These are phyloP conservation scores for Dendropsophus ebraccatus DNA, from an alignment of 2,113 vertebrate genomes.

Conservation along the genomic window DNA sequence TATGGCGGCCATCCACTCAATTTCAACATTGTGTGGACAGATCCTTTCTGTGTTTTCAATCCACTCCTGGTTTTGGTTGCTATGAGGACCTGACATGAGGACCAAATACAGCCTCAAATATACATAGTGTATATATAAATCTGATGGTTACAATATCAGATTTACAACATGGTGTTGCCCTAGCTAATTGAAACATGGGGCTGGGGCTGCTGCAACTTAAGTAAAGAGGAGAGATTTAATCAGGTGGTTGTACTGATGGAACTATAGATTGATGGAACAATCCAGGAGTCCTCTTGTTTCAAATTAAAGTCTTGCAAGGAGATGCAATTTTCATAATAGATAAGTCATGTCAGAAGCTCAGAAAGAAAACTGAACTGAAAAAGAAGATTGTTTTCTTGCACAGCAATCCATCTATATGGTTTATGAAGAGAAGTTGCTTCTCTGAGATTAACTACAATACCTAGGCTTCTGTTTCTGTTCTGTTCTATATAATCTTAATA, in stretches of 20 bases:
- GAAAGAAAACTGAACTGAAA: slow-evolving; percentile 43
- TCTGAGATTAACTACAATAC: slow-evolving; percentile 50
- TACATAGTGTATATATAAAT: too few relatives aligned
- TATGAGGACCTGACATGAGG: too few relatives aligned
- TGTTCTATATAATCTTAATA: slow-evolving; percentile 19
- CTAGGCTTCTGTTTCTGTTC: slow-evolving; percentile 18
- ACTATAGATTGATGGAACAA: slow-evolving; percentile 51
- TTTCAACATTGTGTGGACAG: too few relatives aligned
- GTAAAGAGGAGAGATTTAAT: slow-evolving; percentile 11
- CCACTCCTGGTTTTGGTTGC: too few relatives aligned
- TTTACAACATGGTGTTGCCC: not conserved
- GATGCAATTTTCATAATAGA: slow-evolving; percentile 59
- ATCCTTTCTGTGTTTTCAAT: too few relatives aligned
- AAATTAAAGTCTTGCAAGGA: slow-evolving; percentile 54
- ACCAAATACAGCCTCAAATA: too few relatives aligned
- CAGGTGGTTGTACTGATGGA: slow-evolving; percentile 10
- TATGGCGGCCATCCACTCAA: too few relatives aligned
- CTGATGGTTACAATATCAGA: not conserved
- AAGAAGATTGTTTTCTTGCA: slow-evolving; percentile 57
- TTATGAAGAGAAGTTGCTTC: slow-evolving; percentile 49
- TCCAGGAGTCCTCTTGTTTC: slow-evolving; percentile 37
- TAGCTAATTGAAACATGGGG: slow-evolving; percentile 27
- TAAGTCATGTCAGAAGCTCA: slow-evolving; percentile 55
- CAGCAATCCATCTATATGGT: slow-evolving; percentile 56
- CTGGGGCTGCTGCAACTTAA: not conserved